Percentiles rank a stretch among this genome's conserved stretches.
These are phyloP conservation scores for Danio tinwini DNA, from an alignment of 2,797 vertebrate species.

Conservation along the genomic window DNA sequence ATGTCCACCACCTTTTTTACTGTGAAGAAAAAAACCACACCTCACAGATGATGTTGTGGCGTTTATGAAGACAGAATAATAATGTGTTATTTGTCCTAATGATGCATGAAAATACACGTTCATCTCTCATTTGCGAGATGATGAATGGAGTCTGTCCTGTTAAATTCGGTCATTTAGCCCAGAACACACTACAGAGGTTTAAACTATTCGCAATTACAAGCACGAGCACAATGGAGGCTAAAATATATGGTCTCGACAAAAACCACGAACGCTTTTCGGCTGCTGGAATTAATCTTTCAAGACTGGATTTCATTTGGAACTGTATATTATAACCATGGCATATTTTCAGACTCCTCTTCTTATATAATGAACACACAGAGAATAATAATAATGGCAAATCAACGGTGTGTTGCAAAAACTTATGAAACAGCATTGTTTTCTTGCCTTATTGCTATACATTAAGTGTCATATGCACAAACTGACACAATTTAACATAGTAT, in stretches of 20 bases:
- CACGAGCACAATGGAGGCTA: constrained; percentile 37
- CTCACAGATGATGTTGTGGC: constrained; percentile 2
- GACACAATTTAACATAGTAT: background rate
- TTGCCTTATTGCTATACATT: background rate
- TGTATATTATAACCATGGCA: constrained; percentile 20
- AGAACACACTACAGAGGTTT: constrained; percentile 33
- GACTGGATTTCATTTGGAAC: constrained; percentile 15
- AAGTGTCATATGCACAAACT: background rate
- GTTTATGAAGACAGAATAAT: background rate
- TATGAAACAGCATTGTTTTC: too few relatives aligned
- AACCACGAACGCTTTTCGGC: background rate
- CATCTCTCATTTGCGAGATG: constrained; percentile 15
- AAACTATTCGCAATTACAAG: constrained; percentile 9
- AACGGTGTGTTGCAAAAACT: background rate
- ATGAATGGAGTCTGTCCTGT: constrained; percentile 6
- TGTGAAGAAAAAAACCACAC: background rate
- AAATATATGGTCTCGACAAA: background rate
- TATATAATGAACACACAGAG: constrained; percentile 15
- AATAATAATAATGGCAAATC: constrained; percentile 11
- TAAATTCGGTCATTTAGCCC: constrained; percentile 23
- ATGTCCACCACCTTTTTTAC: constrained; percentile 11
- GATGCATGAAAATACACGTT: constrained; percentile 4
- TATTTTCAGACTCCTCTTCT: constrained; percentile 8
- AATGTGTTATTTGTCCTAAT: constrained; percentile 15
- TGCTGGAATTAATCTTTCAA: constrained; percentile 30